Conservation (phyloP, 1,140 invertebrate genomes). For the Procambarus clarkii region DNA sequence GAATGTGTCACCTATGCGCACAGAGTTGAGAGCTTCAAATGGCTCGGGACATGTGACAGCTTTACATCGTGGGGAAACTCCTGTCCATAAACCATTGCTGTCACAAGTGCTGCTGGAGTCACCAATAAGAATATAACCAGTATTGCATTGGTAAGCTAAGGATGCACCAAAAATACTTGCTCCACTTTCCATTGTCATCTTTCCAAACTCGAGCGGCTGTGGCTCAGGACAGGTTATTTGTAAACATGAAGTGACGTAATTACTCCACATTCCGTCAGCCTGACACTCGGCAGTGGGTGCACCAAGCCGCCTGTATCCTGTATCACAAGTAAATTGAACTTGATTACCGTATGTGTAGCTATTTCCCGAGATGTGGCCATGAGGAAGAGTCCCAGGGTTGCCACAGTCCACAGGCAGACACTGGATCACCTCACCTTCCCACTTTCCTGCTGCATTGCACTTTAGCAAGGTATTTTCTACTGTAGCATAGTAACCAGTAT, state of each 20-base stretch:
- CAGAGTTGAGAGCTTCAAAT: slow-evolving; percentile 65
- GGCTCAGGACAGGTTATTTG: slow-evolving; percentile 72
- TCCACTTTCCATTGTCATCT: slow-evolving; percentile 55
- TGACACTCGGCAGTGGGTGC: slow-evolving; percentile 72
- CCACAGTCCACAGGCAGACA: slow-evolving; percentile 76
- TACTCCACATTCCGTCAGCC: slow-evolving; percentile 74
- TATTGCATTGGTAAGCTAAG: slow-evolving; percentile 75
- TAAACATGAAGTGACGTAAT: slow-evolving; percentile 71
- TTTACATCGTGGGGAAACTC: slow-evolving; percentile 71
- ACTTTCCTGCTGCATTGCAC: slow-evolving; percentile 59
- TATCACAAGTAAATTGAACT: slow-evolving; percentile 72
- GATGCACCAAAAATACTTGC: slow-evolving; percentile 61
- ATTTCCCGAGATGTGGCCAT: slow-evolving; percentile 72
- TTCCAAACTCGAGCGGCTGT: slow-evolving; percentile 69
- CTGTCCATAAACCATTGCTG: slow-evolving; percentile 76
- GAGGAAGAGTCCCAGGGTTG: slow-evolving; percentile 73
- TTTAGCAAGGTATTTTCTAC: slow-evolving; percentile 17
- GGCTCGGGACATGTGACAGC: slow-evolving; percentile 72
- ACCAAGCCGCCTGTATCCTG: slow-evolving; percentile 73
- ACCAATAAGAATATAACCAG: slow-evolving; percentile 76
- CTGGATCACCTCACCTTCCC: slow-evolving; percentile 61
- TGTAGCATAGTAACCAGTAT: slow-evolving; percentile 57
- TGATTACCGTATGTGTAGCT: slow-evolving; percentile 68
- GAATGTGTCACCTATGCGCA: slow-evolving; percentile 64
- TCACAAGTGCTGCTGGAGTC: slow-evolving; percentile 75